These are phyloP conservation scores for Syngnathus scovelli DNA, from an alignment of 2,113 vertebrate species.

Conservation along the genomic window DNA sequence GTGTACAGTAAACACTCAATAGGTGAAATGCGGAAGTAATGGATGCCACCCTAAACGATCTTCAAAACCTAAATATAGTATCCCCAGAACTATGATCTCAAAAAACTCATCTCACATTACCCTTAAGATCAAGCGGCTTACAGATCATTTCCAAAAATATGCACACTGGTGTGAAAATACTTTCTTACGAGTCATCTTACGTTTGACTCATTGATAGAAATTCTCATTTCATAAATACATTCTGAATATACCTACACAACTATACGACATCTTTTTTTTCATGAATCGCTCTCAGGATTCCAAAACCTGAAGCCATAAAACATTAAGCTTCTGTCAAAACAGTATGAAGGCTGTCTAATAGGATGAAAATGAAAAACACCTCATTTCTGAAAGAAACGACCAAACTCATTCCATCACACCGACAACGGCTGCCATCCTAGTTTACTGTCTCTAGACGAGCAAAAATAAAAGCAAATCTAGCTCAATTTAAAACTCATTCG, in stretches of 20 bases:
- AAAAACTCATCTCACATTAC: too few species aligned
- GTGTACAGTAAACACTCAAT: not conserved
- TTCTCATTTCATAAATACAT: too few species aligned
- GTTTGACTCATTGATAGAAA: too few species aligned
- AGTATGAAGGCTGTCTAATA: not conserved
- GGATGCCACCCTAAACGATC: not conserved
- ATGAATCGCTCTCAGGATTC: not conserved
- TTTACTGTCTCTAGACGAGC: slow-evolving; percentile 7
- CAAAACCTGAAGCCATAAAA: slow-evolving; percentile 17
- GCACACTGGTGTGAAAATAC: too few species aligned
- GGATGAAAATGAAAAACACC: slow-evolving; percentile 7
- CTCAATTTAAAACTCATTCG: slow-evolving; percentile 16
- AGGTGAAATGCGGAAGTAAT: not conserved
- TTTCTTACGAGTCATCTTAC: too few species aligned
- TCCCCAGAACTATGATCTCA: too few species aligned
- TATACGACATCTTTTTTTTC: not conserved
- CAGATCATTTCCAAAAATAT: too few species aligned
- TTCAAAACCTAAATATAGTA: not conserved
- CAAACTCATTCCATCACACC: slow-evolving; percentile 13
- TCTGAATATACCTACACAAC: too few species aligned
- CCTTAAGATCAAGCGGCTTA: too few species aligned
- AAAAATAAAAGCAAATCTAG: slow-evolving; percentile 17
- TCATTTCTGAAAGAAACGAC: slow-evolving; percentile 3
- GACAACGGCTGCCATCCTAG: slow-evolving; percentile 16
- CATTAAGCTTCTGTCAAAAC: slow-evolving; percentile 14